Conservation (phyloP, 2,113 vertebrate species). For the Chionomys nivalis region DNA sequence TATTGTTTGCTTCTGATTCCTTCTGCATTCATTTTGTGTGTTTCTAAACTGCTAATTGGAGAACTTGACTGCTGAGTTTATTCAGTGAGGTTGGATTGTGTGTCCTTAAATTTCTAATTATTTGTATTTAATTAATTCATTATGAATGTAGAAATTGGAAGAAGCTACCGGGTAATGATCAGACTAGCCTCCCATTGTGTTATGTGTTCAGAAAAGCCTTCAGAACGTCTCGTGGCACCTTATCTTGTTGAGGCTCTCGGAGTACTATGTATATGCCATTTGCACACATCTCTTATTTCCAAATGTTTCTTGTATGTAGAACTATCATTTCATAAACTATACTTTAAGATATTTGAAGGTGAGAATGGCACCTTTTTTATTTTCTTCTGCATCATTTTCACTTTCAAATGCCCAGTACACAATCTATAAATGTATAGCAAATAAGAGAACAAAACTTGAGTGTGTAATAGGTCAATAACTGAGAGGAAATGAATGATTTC, state of each 20-base stretch:
- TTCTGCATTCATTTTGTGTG: background rate
- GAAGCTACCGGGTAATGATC: background rate
- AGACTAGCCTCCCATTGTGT: background rate
- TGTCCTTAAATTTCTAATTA: background rate
- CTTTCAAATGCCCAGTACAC: background rate
- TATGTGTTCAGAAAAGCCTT: background rate
- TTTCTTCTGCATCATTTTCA: background rate
- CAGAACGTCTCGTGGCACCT: background rate
- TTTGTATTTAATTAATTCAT: slow-evolving; percentile 33
- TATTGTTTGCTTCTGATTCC: background rate
- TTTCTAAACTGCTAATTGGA: background rate
- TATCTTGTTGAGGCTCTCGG: background rate
- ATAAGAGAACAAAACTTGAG: background rate
- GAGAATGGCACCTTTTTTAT: background rate
- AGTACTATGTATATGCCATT: background rate
- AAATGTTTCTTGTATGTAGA: background rate
- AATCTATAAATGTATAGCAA: background rate
- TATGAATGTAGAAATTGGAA: slow-evolving; percentile 31
- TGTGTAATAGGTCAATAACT: background rate
- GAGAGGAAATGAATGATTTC: background rate
- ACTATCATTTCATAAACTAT: background rate
- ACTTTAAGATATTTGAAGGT: slow-evolving; percentile 8
- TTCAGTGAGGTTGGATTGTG: background rate
- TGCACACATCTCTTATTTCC: background rate
- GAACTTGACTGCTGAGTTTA: background rate